A percentile compares a stretch with the other conserved stretches of the same genome.
phyloP scores from a whole-genome alignment of 1,140 invertebrate species.

The Holcopasites calliopsidis region DNA sequence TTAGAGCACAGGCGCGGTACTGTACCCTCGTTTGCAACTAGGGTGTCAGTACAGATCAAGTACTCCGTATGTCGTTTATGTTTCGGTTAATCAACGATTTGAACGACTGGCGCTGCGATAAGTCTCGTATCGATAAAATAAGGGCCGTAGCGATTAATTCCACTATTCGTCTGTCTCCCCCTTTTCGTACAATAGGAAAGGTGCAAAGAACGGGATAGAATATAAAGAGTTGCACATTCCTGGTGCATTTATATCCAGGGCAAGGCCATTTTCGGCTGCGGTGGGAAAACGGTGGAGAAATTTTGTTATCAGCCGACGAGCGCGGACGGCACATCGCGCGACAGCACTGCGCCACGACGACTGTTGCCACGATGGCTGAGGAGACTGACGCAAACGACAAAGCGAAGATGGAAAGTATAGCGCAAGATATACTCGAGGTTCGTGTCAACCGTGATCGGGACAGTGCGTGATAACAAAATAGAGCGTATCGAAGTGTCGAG shows the following conservation, averaged over 20 bases:
- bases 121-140: slow-evolving; percentile 57
- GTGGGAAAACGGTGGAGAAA: neutral
- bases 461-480: slow-evolving; percentile 72
- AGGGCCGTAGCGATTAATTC: slow-evolving; percentile 30
- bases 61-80: too few relatives aligned
- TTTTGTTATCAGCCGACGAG: slow-evolving; percentile 2
- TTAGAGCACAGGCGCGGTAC: too few relatives aligned
- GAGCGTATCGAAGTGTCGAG: slow-evolving; percentile 56
- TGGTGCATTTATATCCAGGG: neutral
- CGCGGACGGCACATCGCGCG: slow-evolving; percentile 3
- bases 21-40: too few relatives aligned
- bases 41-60: too few relatives aligned
- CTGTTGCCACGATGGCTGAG: slow-evolving; percentile 80
- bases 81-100: slow-evolving; percentile 40
- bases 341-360: slow-evolving; percentile 67
- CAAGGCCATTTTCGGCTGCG: neutral
- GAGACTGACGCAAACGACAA: slow-evolving; percentile 71
- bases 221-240: neutral
- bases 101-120: slow-evolving; percentile 46
- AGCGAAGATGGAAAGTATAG: slow-evolving; percentile 73
- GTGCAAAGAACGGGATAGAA: neutral
- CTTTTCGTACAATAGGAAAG: neutral
- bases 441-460: slow-evolving; percentile 48
- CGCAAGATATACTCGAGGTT: slow-evolving; percentile 73
- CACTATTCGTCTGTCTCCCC: too few relatives aligned